phyloP scores from a whole-genome alignment of 2,113 vertebrate species.

The Calonectris borealis region DNA sequence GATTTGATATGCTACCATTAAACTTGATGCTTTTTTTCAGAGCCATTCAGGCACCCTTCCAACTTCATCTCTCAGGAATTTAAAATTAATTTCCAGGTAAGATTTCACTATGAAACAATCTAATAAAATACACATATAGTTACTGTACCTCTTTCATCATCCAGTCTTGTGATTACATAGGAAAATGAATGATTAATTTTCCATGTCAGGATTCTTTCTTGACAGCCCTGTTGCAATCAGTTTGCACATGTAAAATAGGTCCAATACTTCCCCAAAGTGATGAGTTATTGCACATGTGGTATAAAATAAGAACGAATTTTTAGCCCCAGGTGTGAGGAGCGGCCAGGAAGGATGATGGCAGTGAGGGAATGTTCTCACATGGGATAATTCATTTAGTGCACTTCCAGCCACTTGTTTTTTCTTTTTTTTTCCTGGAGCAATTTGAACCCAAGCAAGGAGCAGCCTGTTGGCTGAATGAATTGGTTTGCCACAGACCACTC shows the following conservation, averaged over 20 bases:
- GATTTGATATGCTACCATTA: not conserved
- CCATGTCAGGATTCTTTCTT: not conserved
- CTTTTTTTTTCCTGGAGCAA: not conserved
- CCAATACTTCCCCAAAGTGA: not conserved
- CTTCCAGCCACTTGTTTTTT: not conserved
- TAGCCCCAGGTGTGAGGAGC: not conserved
- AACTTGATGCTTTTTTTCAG: not conserved
- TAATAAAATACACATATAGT: not conserved
- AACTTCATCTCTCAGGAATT: not conserved
- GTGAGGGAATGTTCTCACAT: not conserved
- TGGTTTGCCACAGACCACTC: not conserved
- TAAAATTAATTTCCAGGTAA: slow-evolving; percentile 11
- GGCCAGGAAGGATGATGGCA: not conserved
- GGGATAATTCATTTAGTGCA: not conserved
- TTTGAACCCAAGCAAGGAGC: not conserved
- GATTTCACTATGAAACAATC: not conserved
- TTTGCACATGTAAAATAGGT: not conserved
- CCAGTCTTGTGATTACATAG: not conserved
- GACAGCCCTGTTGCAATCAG: not conserved
- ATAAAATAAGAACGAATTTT: not conserved
- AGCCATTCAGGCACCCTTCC: not conserved
- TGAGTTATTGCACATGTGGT: not conserved
- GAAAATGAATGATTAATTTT: not conserved
- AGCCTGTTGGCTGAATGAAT: not conserved
- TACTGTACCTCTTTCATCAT: not conserved